Conservation (phyloP, 2,113 vertebrate genomes). For the Andinoacara biseriatus region DNA sequence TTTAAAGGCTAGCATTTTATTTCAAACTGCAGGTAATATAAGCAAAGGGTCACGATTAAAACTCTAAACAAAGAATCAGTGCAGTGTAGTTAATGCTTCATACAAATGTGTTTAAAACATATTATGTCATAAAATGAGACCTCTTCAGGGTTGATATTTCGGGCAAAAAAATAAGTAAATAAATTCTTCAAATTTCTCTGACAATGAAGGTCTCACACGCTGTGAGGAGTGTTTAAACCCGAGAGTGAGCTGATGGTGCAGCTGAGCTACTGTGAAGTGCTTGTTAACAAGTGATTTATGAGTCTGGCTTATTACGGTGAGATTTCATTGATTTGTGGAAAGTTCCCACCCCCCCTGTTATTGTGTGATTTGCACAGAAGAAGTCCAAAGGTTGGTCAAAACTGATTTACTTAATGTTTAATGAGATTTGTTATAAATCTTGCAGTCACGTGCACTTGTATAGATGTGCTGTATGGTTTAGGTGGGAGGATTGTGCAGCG, state of each 20-base stretch:
- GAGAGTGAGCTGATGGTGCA: conserved; percentile 37
- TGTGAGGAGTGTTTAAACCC: conserved; percentile 38
- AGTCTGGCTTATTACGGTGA: conserved; percentile 57
- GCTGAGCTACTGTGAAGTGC: conserved; percentile 58
- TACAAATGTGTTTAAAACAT: neutral
- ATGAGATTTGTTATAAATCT: conserved; percentile 54
- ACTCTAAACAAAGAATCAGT: neutral
- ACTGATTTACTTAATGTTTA: conserved; percentile 59
- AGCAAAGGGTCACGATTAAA: too few species aligned
- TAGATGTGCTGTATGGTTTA: neutral
- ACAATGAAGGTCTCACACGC: conserved; percentile 35
- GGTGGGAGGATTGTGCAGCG: neutral
- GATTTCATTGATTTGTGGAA: conserved; percentile 73
- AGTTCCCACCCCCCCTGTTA: conserved; percentile 46
- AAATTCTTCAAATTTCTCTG: conserved; percentile 9
- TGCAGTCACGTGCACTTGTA: neutral
- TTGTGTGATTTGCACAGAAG: conserved; percentile 56
- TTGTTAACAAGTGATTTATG: conserved; percentile 73
- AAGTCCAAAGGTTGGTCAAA: conserved; percentile 59
- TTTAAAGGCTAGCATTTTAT: neutral
- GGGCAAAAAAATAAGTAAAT: neutral
- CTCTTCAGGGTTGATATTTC: neutral
- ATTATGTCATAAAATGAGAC: neutral
- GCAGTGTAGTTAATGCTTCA: neutral
- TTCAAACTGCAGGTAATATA: neutral